Evolutionary conservation across 2,113 vertebrate genomes (phyloP).

Genomic region (Charadrius vociferus): DNA sequence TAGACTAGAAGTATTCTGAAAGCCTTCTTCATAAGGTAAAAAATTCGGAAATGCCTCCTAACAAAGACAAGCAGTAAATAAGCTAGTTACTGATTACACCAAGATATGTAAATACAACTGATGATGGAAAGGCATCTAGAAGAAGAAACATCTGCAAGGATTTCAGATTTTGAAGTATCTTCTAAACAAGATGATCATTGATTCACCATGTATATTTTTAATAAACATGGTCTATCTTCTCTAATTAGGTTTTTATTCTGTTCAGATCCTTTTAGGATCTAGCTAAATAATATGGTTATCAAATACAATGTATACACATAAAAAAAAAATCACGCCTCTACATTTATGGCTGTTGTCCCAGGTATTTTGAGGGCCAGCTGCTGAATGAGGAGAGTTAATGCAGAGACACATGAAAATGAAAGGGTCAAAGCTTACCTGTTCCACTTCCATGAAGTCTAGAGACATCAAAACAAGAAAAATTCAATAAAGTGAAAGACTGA

Average conservation of each 20-base stretch:
- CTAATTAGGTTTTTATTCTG: not conserved
- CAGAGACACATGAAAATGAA: not conserved
- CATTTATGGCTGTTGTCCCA: not conserved
- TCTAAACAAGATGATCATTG: not conserved
- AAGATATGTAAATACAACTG: not conserved
- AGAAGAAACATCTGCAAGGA: not conserved
- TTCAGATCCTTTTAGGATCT: not conserved
- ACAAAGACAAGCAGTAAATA: not conserved
- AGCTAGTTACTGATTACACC: not conserved
- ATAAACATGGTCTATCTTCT: not conserved
- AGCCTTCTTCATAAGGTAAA: not conserved
- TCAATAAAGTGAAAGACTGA: not conserved
- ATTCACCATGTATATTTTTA: not conserved
- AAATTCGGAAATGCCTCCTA: not conserved
- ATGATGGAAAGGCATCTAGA: not conserved
- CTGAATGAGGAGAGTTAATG: not conserved
- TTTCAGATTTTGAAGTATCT: not conserved
- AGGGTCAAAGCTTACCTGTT: not conserved
- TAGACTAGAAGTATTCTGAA: not conserved
- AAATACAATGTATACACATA: not conserved
- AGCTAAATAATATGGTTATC: not conserved
- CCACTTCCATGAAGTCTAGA: not conserved
- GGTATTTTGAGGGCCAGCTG: not conserved
- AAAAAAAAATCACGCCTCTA: not conserved
- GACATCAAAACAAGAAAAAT: not conserved